Evolutionary conservation across 2,888 invertebrate species (phyloP).

Genomic region (Drosophila pseudotakahashii): DNA sequence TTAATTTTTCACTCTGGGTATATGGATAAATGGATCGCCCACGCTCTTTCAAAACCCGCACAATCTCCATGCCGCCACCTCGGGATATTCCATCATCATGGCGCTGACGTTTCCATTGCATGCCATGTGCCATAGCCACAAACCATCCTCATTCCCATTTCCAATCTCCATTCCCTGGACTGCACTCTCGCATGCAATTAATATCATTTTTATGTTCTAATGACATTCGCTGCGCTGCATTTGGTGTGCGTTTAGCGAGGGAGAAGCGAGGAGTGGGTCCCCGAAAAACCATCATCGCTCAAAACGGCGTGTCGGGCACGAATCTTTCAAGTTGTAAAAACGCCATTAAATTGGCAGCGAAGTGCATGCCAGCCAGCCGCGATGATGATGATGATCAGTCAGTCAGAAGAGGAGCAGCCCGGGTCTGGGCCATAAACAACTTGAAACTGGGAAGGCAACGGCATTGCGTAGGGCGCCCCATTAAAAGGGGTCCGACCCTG

Average conservation of each 20-base stretch:
- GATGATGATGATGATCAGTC: constrained; percentile 64
- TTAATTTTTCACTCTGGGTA: background rate
- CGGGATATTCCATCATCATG: constrained; percentile 61
- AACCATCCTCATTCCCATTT: constrained; percentile 17
- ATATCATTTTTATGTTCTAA: constrained; percentile 82
- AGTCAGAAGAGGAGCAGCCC: constrained; percentile 51
- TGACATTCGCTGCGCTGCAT: constrained; percentile 82
- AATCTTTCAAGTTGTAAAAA: constrained; percentile 83
- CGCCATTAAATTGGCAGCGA: constrained; percentile 83
- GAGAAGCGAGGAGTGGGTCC: constrained; percentile 7
- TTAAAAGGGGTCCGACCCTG: constrained; percentile 50
- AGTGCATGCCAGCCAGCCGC: constrained; percentile 63
- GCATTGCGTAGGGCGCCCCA: constrained; percentile 66
- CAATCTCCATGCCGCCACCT: background rate
- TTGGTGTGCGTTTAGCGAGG: constrained; percentile 75
- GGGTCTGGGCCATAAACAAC: constrained; percentile 50
- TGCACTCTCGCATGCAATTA: constrained; percentile 78
- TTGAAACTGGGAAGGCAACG: background rate
- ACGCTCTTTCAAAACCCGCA: background rate
- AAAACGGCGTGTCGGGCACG: constrained; percentile 81
- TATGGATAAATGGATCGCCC: constrained; percentile 1
- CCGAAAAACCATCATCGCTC: constrained; percentile 67
- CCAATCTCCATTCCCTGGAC: constrained; percentile 12
- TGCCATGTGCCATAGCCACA: constrained; percentile 22
- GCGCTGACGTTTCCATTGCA: constrained; percentile 76